A percentile compares a stretch with the other conserved stretches of the same genome.
These are phyloP conservation scores for Orthochromis malagaraziensis DNA, from an alignment of 2,113 vertebrate species.

Conservation along the genomic window DNA sequence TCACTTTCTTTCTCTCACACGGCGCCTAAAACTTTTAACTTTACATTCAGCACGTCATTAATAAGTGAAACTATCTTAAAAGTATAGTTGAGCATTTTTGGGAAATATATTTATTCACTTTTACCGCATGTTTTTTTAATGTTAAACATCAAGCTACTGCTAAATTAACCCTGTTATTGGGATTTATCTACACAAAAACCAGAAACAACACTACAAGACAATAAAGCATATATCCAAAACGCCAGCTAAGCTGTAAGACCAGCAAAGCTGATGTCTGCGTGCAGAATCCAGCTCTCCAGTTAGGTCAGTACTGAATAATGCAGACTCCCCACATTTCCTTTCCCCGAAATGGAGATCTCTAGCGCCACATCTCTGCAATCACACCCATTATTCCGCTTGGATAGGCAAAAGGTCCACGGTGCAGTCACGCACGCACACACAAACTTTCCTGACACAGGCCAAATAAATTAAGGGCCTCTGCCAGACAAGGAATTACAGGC, in stretches of 20 bases:
- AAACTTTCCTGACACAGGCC: neutral
- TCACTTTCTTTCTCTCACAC: too few species aligned
- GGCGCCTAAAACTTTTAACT: neutral
- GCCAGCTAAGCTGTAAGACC: neutral
- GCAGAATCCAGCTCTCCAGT: conserved; percentile 12
- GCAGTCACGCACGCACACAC: neutral
- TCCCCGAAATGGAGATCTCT: conserved; percentile 23
- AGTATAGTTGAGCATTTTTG: neutral
- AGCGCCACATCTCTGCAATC: conserved; percentile 28
- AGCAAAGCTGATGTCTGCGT: conserved; percentile 1
- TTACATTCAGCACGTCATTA: neutral
- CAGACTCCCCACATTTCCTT: conserved; percentile 30
- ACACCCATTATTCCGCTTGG: conserved; percentile 53
- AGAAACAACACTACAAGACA: neutral
- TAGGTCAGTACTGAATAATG: conserved; percentile 63
- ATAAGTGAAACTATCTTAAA: neutral
- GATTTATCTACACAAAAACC: neutral
- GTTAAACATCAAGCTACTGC: neutral
- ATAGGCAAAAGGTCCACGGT: conserved; percentile 13
- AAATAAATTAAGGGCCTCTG: neutral
- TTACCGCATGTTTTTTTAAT: rapidly evolving
- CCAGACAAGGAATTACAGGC: neutral
- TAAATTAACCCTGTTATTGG: neutral
- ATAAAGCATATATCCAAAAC: neutral
- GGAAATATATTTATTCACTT: neutral